Evolutionary conservation across 2,797 vertebrate genomes (phyloP).

Genomic region (Oreochromis grahami): DNA sequence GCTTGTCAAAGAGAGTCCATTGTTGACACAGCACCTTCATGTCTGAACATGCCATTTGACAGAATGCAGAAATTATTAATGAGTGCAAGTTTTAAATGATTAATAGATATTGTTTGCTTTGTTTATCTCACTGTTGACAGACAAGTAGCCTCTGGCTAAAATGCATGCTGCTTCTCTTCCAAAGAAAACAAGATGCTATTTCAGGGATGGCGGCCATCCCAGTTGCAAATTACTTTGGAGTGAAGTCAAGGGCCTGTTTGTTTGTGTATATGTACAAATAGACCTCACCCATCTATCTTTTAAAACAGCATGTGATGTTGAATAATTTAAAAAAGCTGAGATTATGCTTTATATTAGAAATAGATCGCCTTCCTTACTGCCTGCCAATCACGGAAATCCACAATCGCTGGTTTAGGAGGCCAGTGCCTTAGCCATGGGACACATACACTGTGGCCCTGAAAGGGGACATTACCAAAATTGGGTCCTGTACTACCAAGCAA

Average conservation of each 20-base stretch:
- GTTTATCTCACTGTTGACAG: conserved; percentile 40
- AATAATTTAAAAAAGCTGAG: background rate
- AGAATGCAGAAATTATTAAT: conserved; percentile 18
- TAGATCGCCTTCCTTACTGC: background rate
- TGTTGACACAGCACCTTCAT: conserved; percentile 10
- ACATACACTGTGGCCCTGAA: background rate
- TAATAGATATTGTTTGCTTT: conserved; percentile 50
- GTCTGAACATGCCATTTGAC: conserved; percentile 4
- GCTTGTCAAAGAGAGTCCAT: conserved; percentile 1
- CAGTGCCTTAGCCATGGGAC: conserved; percentile 52
- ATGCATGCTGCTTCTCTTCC: conserved; percentile 30
- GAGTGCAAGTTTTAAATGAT: conserved; percentile 32
- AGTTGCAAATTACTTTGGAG: conserved; percentile 68
- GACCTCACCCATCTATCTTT: conserved; percentile 5
- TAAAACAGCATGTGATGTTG: background rate
- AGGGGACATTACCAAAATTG: background rate
- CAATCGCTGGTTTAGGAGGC: conserved; percentile 67
- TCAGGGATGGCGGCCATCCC: conserved; percentile 54
- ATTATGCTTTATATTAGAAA: conserved; percentile 7
- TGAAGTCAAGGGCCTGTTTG: conserved; percentile 54
- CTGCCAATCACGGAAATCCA: conserved; percentile 27
- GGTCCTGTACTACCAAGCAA: too few species aligned
- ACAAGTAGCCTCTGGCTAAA: conserved; percentile 41
- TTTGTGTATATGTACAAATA: background rate
- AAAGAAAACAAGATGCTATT: conserved; percentile 49